Conservation (phyloP, 2,888 invertebrate genomes). For the Ditylenchus weischeri region DNA sequence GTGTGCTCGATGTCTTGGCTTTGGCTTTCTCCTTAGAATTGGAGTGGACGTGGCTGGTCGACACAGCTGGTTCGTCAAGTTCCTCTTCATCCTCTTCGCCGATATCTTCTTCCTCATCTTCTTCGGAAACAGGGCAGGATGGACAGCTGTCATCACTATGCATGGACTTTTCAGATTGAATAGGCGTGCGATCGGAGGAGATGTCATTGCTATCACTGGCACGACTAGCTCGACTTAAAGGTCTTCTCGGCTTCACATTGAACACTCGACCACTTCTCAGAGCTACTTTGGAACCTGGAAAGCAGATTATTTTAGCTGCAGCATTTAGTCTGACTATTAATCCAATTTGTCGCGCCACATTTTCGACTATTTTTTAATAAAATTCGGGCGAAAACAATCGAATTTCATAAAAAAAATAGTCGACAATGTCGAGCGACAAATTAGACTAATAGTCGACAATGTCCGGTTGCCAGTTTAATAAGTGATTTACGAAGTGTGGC, state of each 20-base stretch:
- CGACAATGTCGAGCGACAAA: no score
- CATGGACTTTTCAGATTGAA: slow-evolving; percentile 33
- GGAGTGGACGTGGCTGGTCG: no score
- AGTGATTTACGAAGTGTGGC: background rate
- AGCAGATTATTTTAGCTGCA: background rate
- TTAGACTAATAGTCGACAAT: no score
- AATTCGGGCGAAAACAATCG: no score
- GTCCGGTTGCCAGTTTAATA: no score
- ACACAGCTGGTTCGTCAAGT: background rate
- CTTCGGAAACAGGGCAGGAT: slow-evolving; percentile 31
- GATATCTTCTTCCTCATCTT: slow-evolving; percentile 32
- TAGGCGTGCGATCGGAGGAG: slow-evolving; percentile 40
- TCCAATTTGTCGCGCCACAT: no score
- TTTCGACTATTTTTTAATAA: no score
- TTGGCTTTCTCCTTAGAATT: no score
- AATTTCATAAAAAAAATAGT: no score
- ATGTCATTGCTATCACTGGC: slow-evolving; percentile 42
- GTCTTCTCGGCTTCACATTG: background rate
- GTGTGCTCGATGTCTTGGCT: no score
- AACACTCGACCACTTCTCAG: no score
- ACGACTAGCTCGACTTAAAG: slow-evolving; percentile 5
- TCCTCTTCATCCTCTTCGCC: slow-evolving; percentile 27
- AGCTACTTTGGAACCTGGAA: background rate
- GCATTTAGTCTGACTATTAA: background rate
- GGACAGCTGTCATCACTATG: slow-evolving; percentile 41